Base-by-base conservation (phyloP, 2,797 vertebrate genomes). In the Scyliorhinus canicula region DNA sequence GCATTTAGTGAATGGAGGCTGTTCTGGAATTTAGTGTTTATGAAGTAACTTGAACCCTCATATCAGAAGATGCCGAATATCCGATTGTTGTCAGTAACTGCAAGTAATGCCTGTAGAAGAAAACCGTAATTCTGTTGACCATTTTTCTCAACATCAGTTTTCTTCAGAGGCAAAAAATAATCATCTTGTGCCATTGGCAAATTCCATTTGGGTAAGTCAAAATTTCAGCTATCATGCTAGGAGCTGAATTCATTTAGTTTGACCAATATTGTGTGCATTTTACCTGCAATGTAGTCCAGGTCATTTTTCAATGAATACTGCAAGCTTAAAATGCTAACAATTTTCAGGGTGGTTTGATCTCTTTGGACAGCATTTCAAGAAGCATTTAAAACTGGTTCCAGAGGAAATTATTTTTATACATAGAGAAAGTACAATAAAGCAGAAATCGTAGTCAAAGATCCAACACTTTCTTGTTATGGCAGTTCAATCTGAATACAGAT, bases 201-300 rank as follows among this genome's bases (percentile, higher is more conserved):
- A 35, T 93, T 93, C 57, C 28, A 24, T 93, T 93, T 93, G 55
- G 60, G 90, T 93, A 93, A 93, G 90, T 65, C 35, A 63, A 44
- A 26, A 40, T 63, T 50, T 93, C 63, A 26, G 11, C 21, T 93
- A 31, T 65, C 57, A 26, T 63, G 57, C 90, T 44, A 91, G 50
- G 35, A 90, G 5, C 55, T 90, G 90, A 63, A 93, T n/a, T n/a
- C 0, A 93, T 65, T 63, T 93, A 40, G 19, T 86, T 93, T 40
- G 31, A n/a, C 35, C 60, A 63, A 19, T 21, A 60, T 91, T 85
- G 31, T 57, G 35, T 88, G 50, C 52, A 9, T 88, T 35, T 28
- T 35, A 57, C 5, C 4, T 88, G 26, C 57, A 88, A 57, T 57
- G 31, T 88, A 55, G 47, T 88, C 85, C 28, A 14, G 31, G 28